These are phyloP conservation scores for Latrodectus geometricus DNA, from an alignment of 1,140 invertebrate genomes.

Conservation along the genomic window DNA sequence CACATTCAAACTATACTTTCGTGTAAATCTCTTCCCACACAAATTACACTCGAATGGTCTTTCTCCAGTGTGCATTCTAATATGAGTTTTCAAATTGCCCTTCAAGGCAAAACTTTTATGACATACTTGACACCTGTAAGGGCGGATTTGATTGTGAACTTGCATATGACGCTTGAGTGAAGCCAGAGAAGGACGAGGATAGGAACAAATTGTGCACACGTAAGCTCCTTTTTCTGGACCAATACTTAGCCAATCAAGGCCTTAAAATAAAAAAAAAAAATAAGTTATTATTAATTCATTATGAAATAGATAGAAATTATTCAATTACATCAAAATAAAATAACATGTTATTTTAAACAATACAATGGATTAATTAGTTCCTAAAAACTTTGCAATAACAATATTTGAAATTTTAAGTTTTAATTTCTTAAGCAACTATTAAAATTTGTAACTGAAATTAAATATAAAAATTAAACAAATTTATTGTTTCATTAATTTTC, in stretches of 20 bases:
- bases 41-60: conserved; percentile 84
- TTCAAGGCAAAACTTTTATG: conserved; percentile 81
- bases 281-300: too few species aligned
- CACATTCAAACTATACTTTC: conserved; percentile 52
- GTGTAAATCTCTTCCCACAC: conserved; percentile 74
- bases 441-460: too few species aligned
- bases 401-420: too few species aligned
- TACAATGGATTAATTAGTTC: too few species aligned
- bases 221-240: neutral
- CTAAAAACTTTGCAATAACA: too few species aligned
- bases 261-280: neutral
- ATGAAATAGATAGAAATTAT: too few species aligned
- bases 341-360: too few species aligned
- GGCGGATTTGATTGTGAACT: conserved; percentile 15
- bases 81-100: conserved; percentile 80
- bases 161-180: conserved; percentile 21
- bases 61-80: conserved; percentile 86
- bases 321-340: too few species aligned
- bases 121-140: conserved; percentile 71
- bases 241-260: neutral
- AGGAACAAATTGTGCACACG: conserved; percentile 27
- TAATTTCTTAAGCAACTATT: too few species aligned
- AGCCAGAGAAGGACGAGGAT: conserved; percentile 12
- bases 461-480: too few species aligned
- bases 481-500: too few species aligned